Evolutionary conservation across 2,113 vertebrate genomes (phyloP).

Genomic region (Poeciliopsis occidentalis): DNA sequence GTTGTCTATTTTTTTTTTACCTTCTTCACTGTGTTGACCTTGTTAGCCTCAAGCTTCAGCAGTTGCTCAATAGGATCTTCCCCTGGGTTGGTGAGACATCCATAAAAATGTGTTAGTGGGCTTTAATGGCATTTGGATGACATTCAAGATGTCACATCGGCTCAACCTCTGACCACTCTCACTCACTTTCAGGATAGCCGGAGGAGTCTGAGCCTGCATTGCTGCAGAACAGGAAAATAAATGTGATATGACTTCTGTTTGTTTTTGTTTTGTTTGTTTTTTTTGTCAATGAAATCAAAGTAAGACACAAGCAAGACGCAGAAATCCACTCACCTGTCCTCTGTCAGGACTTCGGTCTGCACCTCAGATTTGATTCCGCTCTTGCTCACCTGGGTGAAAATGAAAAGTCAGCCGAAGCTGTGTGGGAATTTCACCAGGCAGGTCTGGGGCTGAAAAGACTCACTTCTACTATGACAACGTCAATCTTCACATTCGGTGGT

Average conservation of each 20-base stretch:
- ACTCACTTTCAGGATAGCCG: slow-evolving; percentile 57
- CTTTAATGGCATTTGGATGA: slow-evolving; percentile 27
- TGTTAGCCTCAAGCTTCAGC: slow-evolving; percentile 84
- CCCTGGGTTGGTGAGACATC: slow-evolving; percentile 53
- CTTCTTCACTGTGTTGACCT: slow-evolving; percentile 87
- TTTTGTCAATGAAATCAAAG: background rate
- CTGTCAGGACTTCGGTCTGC: slow-evolving; percentile 82
- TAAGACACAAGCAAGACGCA: background rate
- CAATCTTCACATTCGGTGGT: slow-evolving; percentile 84
- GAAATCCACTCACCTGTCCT: slow-evolving; percentile 74
- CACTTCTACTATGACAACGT: slow-evolving; percentile 88
- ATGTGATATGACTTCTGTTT: slow-evolving; percentile 21
- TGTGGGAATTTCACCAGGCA: background rate
- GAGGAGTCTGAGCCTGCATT: slow-evolving; percentile 25
- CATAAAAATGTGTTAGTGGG: slow-evolving; percentile 32
- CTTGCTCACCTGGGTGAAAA: slow-evolving; percentile 78
- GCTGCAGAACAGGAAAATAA: slow-evolving; percentile 28
- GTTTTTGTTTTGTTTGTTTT: background rate
- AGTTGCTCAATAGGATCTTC: slow-evolving; percentile 88
- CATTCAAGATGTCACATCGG: slow-evolving; percentile 48
- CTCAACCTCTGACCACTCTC: slow-evolving; percentile 40
- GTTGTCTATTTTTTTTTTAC: slow-evolving; percentile 71
- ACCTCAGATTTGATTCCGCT: slow-evolving; percentile 83
- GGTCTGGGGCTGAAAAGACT: slow-evolving; percentile 19
- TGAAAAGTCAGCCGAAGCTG: background rate